Percentiles rank a stretch among this genome's conserved stretches.
Conservation (phyloP, 2,113 vertebrate genomes). For the Rhea pennata region DNA sequence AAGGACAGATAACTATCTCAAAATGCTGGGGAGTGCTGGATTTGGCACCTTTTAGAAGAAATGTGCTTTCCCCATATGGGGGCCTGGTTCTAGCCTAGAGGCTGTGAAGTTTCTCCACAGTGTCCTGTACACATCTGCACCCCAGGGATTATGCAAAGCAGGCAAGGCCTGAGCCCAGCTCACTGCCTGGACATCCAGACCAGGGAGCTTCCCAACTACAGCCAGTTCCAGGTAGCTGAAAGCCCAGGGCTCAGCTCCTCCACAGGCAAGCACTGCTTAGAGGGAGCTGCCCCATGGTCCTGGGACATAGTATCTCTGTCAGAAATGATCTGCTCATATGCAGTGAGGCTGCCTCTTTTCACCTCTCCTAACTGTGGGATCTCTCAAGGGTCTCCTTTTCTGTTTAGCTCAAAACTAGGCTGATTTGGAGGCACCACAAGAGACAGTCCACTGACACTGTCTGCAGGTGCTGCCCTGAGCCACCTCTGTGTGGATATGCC, state of each 20-base stretch:
- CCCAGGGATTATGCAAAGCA: fast-evolving
- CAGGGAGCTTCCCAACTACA: neutral
- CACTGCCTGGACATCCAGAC: neutral
- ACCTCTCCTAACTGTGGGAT: fast-evolving
- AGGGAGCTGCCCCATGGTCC: neutral
- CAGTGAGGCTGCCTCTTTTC: neutral
- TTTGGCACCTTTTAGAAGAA: neutral
- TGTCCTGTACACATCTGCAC: neutral
- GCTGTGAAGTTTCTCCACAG: fast-evolving
- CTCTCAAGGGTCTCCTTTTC: neutral
- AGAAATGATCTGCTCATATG: neutral
- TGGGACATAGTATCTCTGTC: neutral
- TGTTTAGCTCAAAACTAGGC: neutral
- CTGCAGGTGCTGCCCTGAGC: neutral
- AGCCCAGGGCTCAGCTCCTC: neutral
- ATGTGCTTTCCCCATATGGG: fast-evolving
- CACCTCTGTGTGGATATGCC: neutral
- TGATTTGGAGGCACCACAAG: neutral
- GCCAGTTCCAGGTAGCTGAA: neutral
- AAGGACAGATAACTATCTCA: neutral
- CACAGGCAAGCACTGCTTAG: neutral
- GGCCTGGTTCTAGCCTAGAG: fast-evolving
- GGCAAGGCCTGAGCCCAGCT: neutral
- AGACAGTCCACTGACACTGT: fast-evolving
- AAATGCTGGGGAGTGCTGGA: neutral